Evolutionary conservation across 92 coral and sea anemone genomes (phyloP), one percentile per base, ranked within the genome.

Genomic region (Metridium senile): DNA sequence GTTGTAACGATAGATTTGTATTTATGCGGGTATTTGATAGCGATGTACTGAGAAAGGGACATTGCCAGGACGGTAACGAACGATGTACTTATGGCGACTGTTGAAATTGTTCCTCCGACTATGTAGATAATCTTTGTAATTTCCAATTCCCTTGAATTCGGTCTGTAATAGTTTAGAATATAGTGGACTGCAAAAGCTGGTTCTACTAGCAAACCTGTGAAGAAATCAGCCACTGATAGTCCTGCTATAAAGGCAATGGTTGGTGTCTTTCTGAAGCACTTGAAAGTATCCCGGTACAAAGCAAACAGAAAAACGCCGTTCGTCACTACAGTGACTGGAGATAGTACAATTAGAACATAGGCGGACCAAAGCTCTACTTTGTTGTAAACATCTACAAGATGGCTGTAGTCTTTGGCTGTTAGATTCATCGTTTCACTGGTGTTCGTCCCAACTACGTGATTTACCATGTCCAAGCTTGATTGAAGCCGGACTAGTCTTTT

Each of bases 131-230:
- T 47, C 13, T 54, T 71, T 25, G 90, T 43, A 16, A 80, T 46
- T 35, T 47, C 72, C 21, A 86, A 65, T n/a, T 35, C 33, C 23
- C 31, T 58, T 2, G 70, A 30, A 17, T 46, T 63, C 11, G 71
- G 29, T 16, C 23, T 70, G 13, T 71, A 66, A 29, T 75, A 82
- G 0, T 74, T 62, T 9, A 74, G 47, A 29, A 88, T n/a, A 52
- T 70, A 88, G 51, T 67, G 71, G 20, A 76, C 6, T 18, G 89
- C 93, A 59, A 92, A 92, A 13, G 75, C 67, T 9, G 97, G 97
- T 61, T 92, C 97, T 11, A 92, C 97, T 0, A 86, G 56, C 33
- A 89, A 39, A 0, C 97, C 97, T 17, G 93, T 87, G 23, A 85
- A 33, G 21, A 92, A 75, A 70, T 92, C 97, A 1, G 93, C 97